Evolutionary conservation across 1,140 invertebrate species (phyloP), one percentile per base, ranked within the genome.

Genomic region (Diorhabda sublineata): DNA sequence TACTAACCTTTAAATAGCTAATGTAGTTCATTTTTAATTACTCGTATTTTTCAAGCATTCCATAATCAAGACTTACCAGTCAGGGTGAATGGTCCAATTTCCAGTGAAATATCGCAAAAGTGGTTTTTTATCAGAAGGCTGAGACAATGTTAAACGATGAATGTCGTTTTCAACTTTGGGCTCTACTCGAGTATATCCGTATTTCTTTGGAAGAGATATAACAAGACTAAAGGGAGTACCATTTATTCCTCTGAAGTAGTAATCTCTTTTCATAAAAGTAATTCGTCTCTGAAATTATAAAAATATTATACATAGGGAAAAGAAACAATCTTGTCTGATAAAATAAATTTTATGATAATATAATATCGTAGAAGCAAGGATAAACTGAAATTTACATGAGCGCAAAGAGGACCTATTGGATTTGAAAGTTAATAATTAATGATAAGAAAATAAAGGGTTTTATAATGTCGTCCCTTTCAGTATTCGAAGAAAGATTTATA

Each of bases 81-180:
- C 89, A 59, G 94, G 94, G 85, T 97, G 94, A 52, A 97, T 88
- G 79, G 88, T 92, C 94, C 94, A 97, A 76, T 93, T 90, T 67
- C 84, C 87, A 74, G 84, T 83, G 80, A 92, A 92, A 80, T 88
- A 89, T 78, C 89, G 83, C 81, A 86, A 81, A 73, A 89, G 82
- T 5, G 70, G 64, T 61, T 68, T 67, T 64, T 74, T 72, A 75
- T 84, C 86, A 82, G 83, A 88, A 80, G 84, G 87, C 85, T 79
- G 85, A 68, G 75, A 83, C 79, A 81, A 43, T 8, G 69, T 83
- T 78, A 80, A 86, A 80, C 85, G 85, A 78, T 89, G 88, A 64
- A 89, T 88, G 73, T 90, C 88, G 71, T 88, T 85, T 45, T 85
- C 87, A 26, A 84, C 84, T n/a, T 88, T 85, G 62, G 89, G 87